Evolutionary conservation across 2,888 invertebrate genomes (phyloP).

Genomic region (Drosophila pseudotakahashii): DNA sequence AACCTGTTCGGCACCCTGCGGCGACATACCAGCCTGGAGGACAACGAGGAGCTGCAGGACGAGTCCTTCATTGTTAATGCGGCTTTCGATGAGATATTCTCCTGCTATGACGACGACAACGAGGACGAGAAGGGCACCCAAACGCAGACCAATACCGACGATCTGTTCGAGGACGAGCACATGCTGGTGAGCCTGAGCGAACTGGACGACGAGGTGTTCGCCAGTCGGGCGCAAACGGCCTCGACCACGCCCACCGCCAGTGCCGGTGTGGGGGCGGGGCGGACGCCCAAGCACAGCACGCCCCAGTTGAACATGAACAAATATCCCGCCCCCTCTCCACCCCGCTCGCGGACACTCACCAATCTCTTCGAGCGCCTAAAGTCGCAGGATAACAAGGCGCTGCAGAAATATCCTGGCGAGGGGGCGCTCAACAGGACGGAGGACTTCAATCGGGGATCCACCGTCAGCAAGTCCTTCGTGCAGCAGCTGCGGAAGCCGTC

Average conservation of each 20-base stretch:
- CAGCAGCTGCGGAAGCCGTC: slow-evolving; percentile 73
- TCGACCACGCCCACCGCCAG: slow-evolving; percentile 61
- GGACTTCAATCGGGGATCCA: slow-evolving; percentile 83
- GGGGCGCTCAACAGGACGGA: slow-evolving; percentile 63
- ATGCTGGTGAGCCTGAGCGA: slow-evolving; percentile 75
- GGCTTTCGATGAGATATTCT: slow-evolving; percentile 83
- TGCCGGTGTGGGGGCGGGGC: slow-evolving; percentile 47
- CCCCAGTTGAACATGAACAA: slow-evolving; percentile 57
- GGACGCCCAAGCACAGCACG: slow-evolving; percentile 73
- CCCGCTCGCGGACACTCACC: slow-evolving; percentile 77
- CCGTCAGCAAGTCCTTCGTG: slow-evolving; percentile 84
- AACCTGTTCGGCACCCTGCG: slow-evolving; percentile 75
- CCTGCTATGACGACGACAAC: slow-evolving; percentile 74
- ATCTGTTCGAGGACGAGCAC: slow-evolving; percentile 65
- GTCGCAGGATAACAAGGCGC: slow-evolving; percentile 66
- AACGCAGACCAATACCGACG: slow-evolving; percentile 57
- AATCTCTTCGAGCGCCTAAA: slow-evolving; percentile 81
- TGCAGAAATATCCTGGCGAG: slow-evolving; percentile 73
- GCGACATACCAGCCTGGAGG: slow-evolving; percentile 49
- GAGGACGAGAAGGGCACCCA: slow-evolving; percentile 51
- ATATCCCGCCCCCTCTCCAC: slow-evolving; percentile 70
- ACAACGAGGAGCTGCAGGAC: slow-evolving; percentile 65
- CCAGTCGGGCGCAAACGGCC: slow-evolving; percentile 58
- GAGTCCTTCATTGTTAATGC: slow-evolving; percentile 81
- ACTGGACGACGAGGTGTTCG: slow-evolving; percentile 75